Evolutionary conservation across 2,797 vertebrate species (phyloP).

Genomic region (Gouania willdenowi): DNA sequence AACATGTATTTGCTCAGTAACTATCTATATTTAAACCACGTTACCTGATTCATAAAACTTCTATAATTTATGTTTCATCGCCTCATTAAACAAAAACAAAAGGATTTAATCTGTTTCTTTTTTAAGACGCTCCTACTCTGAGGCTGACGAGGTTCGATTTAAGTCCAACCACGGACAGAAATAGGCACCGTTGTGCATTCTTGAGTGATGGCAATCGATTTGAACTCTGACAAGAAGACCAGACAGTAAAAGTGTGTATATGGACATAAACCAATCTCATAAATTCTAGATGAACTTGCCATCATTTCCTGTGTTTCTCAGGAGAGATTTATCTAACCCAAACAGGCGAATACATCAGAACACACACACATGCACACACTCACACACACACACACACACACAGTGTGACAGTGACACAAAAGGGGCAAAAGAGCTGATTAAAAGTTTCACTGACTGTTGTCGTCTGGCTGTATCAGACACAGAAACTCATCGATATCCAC

Average conservation of each 20-base stretch:
- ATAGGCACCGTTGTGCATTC: conserved; percentile 1
- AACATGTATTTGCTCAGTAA: too few species aligned
- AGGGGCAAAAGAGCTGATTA: conserved; percentile 7
- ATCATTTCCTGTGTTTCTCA: conserved; percentile 19
- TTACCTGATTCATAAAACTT: too few species aligned
- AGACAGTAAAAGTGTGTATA: not conserved
- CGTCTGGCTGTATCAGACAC: too few species aligned
- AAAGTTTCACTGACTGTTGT: conserved; percentile 1
- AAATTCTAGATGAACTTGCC: conserved; percentile 45
- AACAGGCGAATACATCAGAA: conserved; percentile 10
- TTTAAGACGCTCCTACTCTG: too few species aligned
- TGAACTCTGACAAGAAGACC: conserved; percentile 4
- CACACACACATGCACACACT: not conserved
- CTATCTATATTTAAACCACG: too few species aligned
- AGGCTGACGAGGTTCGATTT: too few species aligned
- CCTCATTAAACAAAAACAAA: too few species aligned
- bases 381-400: conserved; percentile 3
- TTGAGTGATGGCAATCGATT: conserved; percentile 4
- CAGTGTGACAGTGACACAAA: conserved; percentile 11
- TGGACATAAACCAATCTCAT: conserved; percentile 13
- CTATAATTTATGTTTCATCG: too few species aligned
- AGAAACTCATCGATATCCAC: not conserved
- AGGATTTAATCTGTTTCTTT: too few species aligned
- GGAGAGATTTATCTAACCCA: conserved; percentile 20
- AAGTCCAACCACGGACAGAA: conserved; percentile 14